Conservation (phyloP, 2,797 vertebrate species). For the Sternarchorhynchus goeldii region DNA sequence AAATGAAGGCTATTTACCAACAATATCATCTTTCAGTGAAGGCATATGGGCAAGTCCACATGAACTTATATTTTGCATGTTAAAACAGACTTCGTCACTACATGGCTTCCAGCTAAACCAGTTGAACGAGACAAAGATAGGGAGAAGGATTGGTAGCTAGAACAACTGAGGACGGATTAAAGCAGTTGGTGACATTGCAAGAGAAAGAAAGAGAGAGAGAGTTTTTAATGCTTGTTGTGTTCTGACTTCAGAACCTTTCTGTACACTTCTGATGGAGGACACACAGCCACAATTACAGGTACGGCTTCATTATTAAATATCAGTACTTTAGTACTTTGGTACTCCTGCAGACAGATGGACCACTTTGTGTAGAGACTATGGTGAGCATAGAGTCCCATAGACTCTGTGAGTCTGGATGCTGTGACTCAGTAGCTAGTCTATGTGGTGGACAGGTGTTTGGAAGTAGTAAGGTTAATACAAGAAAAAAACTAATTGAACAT, state of each 20-base stretch:
- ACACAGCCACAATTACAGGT: conserved; percentile 11
- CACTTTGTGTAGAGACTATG: no score
- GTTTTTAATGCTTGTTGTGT: background rate
- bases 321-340: background rate
- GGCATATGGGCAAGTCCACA: background rate
- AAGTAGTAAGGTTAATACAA: no score
- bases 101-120: conserved; percentile 40
- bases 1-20: background rate
- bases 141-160: background rate
- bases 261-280: conserved; percentile 23
- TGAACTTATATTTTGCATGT: conserved; percentile 3
- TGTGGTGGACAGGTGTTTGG: no score
- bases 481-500: no score
- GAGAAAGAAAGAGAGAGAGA: conserved; percentile 4
- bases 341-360: no score
- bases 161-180: conserved; percentile 13
- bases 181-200: background rate
- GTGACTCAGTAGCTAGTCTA: no score
- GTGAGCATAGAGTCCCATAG: background rate
- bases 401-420: background rate
- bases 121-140: conserved; percentile 38
- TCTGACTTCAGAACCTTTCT: background rate
- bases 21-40: conserved; percentile 10
- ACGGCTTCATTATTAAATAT: background rate
- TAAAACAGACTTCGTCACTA: background rate